Base-by-base conservation (phyloP, 2,888 invertebrate genomes). In the Sinotaia quadrata region DNA sequence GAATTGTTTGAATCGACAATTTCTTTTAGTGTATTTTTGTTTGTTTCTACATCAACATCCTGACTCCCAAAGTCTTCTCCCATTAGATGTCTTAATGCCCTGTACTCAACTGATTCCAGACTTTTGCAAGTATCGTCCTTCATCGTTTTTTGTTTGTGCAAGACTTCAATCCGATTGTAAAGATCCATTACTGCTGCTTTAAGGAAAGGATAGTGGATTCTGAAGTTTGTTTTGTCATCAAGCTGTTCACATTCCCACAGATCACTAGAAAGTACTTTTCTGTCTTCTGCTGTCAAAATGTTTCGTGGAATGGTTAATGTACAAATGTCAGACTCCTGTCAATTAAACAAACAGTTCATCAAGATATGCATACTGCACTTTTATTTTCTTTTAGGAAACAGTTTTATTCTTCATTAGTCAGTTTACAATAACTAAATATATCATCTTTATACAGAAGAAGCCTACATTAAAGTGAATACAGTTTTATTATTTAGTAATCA, bases 11-110 rank as follows among this genome's bases (percentile, higher is more conserved):
- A 41, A 10, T 41, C 18, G 18, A 41, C 41, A 41, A 41, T 41
- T 18, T 29, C 27, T 27, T 24, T n/a, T n/a, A n/a, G 8, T 10
- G 27, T 10, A 8, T 27, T 54, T 31, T 31, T n/a, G n/a, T 21
- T 2, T 18, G n/a, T 24, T 18, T 56, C 34, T 7, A 31, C n/a
- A 10, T 29, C 24, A 31, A 41, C 18, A 1, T 15, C 15, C 44
- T 56, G 29, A 27, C n/a, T n/a, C n/a, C 31, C 56, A 65, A 65
- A 65, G 8, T 54, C 24, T 18, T 31, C 33, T 27, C 56, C 44
- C 63, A 54, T 3, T n/a, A 65, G 37, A 44, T 52, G 41, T 44
- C 37, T 37, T 24, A 65, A 5, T 37, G 63, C 63, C 7, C 15
- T 33, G 24, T 33, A 8, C 37, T 56, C 29, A 4, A 56, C 10